Conservation (phyloP, 1,140 invertebrate genomes). For the Aphidius gifuensis region DNA sequence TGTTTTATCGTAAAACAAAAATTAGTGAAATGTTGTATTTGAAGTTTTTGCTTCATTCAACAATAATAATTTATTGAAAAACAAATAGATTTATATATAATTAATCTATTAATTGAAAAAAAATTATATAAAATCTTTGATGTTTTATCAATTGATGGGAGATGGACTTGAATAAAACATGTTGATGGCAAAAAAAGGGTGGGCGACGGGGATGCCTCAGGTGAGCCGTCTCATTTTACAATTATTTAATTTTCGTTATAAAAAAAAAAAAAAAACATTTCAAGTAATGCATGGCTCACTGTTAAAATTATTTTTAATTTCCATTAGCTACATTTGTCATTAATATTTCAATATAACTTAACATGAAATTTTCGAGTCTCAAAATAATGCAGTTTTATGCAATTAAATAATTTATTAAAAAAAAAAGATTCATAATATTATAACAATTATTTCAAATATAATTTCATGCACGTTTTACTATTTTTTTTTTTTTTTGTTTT, state of each 20-base stretch:
- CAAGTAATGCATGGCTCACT: slow-evolving; percentile 28
- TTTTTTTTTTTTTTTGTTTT: not conserved
- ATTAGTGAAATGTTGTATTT: no score
- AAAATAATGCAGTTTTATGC: slow-evolving; percentile 1
- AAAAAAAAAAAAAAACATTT: not conserved
- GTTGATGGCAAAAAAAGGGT: slow-evolving; percentile 45
- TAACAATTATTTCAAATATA: not conserved
- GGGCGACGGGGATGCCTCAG: slow-evolving; percentile 46
- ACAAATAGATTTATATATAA: no score
- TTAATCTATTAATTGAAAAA: no score
- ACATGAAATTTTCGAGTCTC: not conserved
- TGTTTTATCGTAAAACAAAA: no score
- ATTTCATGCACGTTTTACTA: no score
- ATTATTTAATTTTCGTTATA: slow-evolving; percentile 23
- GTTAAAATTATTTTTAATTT: slow-evolving; percentile 12
- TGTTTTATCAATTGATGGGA: slow-evolving; percentile 37
- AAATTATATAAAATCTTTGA: no score
- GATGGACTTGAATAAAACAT: slow-evolving; percentile 50
- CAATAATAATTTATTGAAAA: no score
- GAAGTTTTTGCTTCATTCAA: no score
- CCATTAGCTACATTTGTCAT: slow-evolving; percentile 7
- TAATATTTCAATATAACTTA: slow-evolving; percentile 2
- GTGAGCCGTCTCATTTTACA: slow-evolving; percentile 42
- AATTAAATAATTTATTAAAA: slow-evolving; percentile 1
- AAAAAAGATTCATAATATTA: not conserved